Evolutionary conservation across 2,888 invertebrate genomes (phyloP), one percentile per base, ranked within the genome.

Genomic region (Axea sp.): DNA sequence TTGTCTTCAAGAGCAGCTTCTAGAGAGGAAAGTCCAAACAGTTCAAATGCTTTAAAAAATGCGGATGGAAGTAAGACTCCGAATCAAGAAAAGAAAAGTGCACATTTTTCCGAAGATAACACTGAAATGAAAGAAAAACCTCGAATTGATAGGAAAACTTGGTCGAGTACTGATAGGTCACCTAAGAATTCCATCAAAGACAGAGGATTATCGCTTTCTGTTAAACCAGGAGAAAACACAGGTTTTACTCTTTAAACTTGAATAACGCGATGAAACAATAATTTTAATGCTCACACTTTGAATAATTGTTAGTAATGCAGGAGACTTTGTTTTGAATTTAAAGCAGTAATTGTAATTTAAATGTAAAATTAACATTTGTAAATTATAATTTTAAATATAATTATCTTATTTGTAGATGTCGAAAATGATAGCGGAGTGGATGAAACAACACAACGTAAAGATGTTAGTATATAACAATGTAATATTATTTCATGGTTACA

Each of bases 401-500:
- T 69, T 82, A 88, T 14, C 2, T 1, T 4, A n/a, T 88, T 90
- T 89, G 77, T 91, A 95, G 95, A 94, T 89, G 93, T 93, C 26
- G 94, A 94, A 86, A 94, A 94, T 81, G 95, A 95, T 82, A 94
- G 94, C 84, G 94, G 94, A 35, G 94, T 94, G 19, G 94, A 94
- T 86, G 94, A 94, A 87, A 92, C 93, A 64, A 93, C 93, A 55
- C 94, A 94, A 88, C 93, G 93, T 88, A 92, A 93, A 89, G 93
- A 79, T 76, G 86, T 95, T 89, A 91, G 93, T 89, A 78, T 14
- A 57, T 6, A 26, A 26, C 6, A 7, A 24, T 24, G 3, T 24
- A 1, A 24, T 7, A 24, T 24, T 1, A 24, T 24, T 6, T 6
- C 4, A 24, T 6, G 24, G 6, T 7, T 7, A 24, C 6, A 6